Conservation (phyloP, 2,797 vertebrate species). For the Vipera ursinii region DNA sequence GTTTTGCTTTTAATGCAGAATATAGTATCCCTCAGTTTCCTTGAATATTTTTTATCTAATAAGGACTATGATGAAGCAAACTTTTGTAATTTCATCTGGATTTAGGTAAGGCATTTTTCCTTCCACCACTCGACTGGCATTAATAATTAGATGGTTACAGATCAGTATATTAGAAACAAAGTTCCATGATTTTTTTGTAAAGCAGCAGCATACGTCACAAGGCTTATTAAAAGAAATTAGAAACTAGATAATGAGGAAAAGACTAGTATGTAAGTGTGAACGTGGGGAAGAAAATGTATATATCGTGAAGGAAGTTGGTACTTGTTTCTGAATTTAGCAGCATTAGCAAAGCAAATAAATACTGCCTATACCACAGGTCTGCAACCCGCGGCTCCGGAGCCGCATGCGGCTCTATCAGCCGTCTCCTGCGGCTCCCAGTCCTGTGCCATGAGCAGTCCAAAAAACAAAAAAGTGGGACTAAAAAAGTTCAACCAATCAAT, state of each 20-base stretch:
- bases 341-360: background rate
- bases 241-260: background rate
- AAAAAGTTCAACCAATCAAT: too few relatives aligned
- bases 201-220: background rate
- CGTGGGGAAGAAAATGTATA: background rate
- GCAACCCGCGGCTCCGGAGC: too few relatives aligned
- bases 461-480: too few relatives aligned
- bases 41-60: background rate
- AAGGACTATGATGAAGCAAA: background rate
- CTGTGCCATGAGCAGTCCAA: too few relatives aligned
- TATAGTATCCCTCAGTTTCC: background rate
- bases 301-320: background rate
- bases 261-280: background rate
- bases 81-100: background rate
- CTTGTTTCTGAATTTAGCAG: background rate
- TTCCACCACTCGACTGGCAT: background rate
- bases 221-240: background rate
- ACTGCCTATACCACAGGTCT: too few relatives aligned
- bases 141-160: background rate
- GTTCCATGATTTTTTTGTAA: background rate
- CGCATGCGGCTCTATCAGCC: too few relatives aligned
- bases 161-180: background rate
- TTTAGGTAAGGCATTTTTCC: background rate
- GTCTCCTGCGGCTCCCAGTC: too few relatives aligned
- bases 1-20: background rate